Percentiles rank a stretch among this genome's conserved stretches.
phyloP scores from a whole-genome alignment of 2,797 vertebrate species.

The Rhinichthys osculus region DNA sequence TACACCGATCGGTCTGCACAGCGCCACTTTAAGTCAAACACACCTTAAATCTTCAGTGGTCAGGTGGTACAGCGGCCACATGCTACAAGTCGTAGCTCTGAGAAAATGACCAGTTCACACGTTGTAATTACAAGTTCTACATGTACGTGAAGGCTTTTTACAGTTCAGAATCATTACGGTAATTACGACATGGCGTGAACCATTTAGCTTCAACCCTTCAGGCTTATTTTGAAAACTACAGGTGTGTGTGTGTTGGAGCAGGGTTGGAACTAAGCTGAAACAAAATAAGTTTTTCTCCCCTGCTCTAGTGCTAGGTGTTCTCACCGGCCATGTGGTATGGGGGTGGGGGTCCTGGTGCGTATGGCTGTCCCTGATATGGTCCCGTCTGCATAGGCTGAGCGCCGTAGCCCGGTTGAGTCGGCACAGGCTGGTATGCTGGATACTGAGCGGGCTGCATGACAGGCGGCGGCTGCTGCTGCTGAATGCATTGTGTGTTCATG shows the following conservation, averaged over 20 bases:
- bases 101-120: too few species aligned
- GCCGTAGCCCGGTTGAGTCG: slow-evolving; percentile 63
- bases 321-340: slow-evolving; percentile 64
- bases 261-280: neutral
- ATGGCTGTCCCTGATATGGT: slow-evolving; percentile 53
- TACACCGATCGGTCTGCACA: too few species aligned
- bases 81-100: too few species aligned
- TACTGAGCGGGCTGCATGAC: slow-evolving; percentile 52
- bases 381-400: slow-evolving; percentile 50
- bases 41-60: too few species aligned
- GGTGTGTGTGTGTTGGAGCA: neutral
- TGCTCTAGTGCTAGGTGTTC: neutral
- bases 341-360: slow-evolving; percentile 47
- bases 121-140: too few species aligned
- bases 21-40: too few species aligned
- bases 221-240: neutral
- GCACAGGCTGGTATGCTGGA: slow-evolving; percentile 73
- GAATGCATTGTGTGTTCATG: slow-evolving; percentile 62
- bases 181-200: too few species aligned
- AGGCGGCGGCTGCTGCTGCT: slow-evolving; percentile 59
- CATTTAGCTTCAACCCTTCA: neutral
- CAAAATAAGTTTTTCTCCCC: neutral
- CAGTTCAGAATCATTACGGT: too few species aligned
- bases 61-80: too few species aligned
- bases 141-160: too few species aligned